Conservation (phyloP, 2,888 invertebrate genomes). For the Lasioglossum zephyrum region DNA sequence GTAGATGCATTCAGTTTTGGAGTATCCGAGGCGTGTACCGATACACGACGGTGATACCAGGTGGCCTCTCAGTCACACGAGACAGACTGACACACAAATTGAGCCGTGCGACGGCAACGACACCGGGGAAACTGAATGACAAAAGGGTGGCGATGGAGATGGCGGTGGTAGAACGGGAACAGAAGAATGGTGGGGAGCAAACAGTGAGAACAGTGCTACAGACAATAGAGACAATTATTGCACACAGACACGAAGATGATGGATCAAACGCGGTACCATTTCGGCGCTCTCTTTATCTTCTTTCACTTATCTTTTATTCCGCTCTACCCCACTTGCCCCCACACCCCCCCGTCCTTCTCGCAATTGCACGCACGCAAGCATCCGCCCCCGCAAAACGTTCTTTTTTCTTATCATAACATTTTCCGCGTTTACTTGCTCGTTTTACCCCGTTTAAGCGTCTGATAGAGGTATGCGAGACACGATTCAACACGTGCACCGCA, state of each 20-base stretch:
- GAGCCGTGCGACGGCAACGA: slow-evolving; percentile 53
- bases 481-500: slow-evolving; percentile 30
- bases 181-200: slow-evolving; percentile 55
- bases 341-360: background rate
- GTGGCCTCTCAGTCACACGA: slow-evolving; percentile 26
- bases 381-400: background rate
- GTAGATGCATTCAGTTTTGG: slow-evolving; percentile 50
- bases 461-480: slow-evolving; percentile 36
- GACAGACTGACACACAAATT: slow-evolving; percentile 48
- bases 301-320: slow-evolving; percentile 49
- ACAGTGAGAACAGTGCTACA: slow-evolving; percentile 55
- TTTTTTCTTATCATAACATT: slow-evolving; percentile 39
- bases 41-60: background rate
- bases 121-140: slow-evolving; percentile 52
- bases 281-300: slow-evolving; percentile 58
- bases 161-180: slow-evolving; percentile 47
- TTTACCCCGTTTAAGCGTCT: slow-evolving; percentile 38
- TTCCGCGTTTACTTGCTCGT: slow-evolving; percentile 34
- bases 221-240: slow-evolving; percentile 75
- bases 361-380: background rate
- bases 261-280: slow-evolving; percentile 71
- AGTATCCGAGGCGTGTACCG: slow-evolving; percentile 32
- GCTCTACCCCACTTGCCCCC: background rate
- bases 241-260: slow-evolving; percentile 71
- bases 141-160: slow-evolving; percentile 36